A percentile compares a stretch with the other conserved stretches of the same genome.
Evolutionary conservation across 2,797 vertebrate species (phyloP).

Genomic region (Centropyge bicolor): DNA sequence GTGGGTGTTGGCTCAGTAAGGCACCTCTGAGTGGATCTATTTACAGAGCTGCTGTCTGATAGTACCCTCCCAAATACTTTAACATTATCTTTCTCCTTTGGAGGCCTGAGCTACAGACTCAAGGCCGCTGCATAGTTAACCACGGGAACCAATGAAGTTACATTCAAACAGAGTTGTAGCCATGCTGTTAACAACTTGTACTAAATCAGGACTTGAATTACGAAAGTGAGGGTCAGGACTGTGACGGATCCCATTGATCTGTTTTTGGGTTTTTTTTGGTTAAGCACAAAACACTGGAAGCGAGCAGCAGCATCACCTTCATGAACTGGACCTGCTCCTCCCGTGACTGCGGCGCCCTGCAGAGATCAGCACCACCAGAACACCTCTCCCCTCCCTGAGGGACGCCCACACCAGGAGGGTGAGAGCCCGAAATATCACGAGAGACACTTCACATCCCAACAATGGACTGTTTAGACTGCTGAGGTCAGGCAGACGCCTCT

Average conservation of each 20-base stretch:
- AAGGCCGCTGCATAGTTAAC: constrained; percentile 55
- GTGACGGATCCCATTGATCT: not conserved
- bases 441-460: not conserved
- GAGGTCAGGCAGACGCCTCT: not conserved
- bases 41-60: constrained; percentile 25
- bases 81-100: constrained; percentile 13
- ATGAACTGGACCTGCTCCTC: too few species aligned
- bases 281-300: too few species aligned
- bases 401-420: not conserved
- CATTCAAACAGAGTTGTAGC: constrained; percentile 24
- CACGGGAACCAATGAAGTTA: constrained; percentile 59
- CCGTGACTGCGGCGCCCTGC: too few species aligned
- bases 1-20: constrained; percentile 13
- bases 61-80: constrained; percentile 27
- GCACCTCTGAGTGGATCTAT: constrained; percentile 17
- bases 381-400: not conserved
- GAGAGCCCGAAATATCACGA: not conserved
- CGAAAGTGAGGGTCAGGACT: not conserved
- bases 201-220: not conserved
- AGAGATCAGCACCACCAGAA: not conserved
- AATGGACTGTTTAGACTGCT: constrained; percentile 5
- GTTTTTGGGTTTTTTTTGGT: too few species aligned
- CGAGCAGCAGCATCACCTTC: too few species aligned
- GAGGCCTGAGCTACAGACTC: constrained; percentile 32
- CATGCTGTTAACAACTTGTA: not conserved